A percentile compares a stretch with the other conserved stretches of the same genome.
Conservation (phyloP, 2,797 vertebrate genomes). For the Oreortyx pictus region DNA sequence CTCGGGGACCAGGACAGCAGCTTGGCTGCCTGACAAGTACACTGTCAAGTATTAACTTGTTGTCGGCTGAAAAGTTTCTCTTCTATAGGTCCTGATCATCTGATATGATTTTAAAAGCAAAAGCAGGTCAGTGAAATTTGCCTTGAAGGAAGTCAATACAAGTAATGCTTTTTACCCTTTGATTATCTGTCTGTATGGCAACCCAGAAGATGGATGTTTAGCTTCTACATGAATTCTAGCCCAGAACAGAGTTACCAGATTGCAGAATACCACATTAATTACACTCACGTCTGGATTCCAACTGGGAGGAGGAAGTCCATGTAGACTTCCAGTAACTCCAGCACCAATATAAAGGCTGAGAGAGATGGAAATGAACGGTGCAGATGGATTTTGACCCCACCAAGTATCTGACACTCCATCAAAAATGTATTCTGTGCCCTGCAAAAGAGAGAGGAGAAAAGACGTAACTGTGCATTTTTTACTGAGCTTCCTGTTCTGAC, state of each 20-base stretch:
- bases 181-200: not conserved
- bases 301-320: not conserved
- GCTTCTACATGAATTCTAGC: not conserved
- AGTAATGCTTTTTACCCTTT: not conserved
- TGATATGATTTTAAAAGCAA: not conserved
- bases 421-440: not conserved
- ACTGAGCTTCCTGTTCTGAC: not conserved
- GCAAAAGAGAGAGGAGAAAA: not conserved
- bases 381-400: rapidly evolving
- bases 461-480: not conserved
- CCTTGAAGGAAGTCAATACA: not conserved
- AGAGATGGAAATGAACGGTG: not conserved
- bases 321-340: not conserved
- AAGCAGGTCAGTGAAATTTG: not conserved
- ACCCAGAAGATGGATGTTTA: not conserved
- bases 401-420: not conserved
- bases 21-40: not conserved
- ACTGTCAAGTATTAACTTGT: not conserved
- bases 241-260: not conserved
- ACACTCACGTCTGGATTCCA: not conserved
- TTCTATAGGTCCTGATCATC: not conserved
- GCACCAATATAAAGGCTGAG: not conserved
- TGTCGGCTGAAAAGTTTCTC: not conserved
- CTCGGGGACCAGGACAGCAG: not conserved
- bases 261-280: not conserved